phyloP scores from a whole-genome alignment of 2,888 invertebrate species.

The Pyrrhosoma nymphula region DNA sequence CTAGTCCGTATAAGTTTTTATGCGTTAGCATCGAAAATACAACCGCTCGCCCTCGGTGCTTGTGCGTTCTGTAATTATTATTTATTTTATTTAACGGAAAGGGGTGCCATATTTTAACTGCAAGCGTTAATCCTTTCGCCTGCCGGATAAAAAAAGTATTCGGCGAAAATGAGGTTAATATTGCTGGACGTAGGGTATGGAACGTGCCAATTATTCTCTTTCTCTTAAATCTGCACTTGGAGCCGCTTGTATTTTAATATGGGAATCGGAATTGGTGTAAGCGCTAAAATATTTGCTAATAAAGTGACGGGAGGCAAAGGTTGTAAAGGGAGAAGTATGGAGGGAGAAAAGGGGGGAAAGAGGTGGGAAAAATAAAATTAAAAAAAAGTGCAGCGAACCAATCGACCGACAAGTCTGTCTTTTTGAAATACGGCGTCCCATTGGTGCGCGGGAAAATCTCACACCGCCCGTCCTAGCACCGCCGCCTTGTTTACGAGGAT shows the following conservation, averaged over 20 bases:
- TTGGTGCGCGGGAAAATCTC: conserved; percentile 8
- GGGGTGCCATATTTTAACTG: neutral
- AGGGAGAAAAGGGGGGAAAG: neutral
- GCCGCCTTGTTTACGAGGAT: conserved; percentile 32
- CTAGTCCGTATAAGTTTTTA: neutral
- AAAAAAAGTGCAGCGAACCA: neutral
- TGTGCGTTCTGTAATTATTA: neutral
- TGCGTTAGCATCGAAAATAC: neutral
- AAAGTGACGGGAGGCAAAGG: neutral
- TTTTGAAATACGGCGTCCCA: conserved; percentile 31
- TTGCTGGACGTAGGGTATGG: neutral
- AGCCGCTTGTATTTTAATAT: neutral
- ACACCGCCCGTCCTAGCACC: neutral
- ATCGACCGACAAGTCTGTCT: conserved; percentile 28
- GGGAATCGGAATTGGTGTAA: neutral
- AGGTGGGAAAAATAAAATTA: neutral
- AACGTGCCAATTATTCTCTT: neutral
- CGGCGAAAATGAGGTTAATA: neutral
- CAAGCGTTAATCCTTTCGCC: neutral
- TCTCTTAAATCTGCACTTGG: neutral
- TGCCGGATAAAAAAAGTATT: neutral
- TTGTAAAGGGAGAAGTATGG: neutral
- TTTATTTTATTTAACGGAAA: neutral
- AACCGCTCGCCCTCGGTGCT: neutral
- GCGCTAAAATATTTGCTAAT: neutral